A percentile compares a stretch with the other conserved stretches of the same genome.
Conservation (phyloP, 2,888 invertebrate species). For the Mimumesa dahlbomi region DNA sequence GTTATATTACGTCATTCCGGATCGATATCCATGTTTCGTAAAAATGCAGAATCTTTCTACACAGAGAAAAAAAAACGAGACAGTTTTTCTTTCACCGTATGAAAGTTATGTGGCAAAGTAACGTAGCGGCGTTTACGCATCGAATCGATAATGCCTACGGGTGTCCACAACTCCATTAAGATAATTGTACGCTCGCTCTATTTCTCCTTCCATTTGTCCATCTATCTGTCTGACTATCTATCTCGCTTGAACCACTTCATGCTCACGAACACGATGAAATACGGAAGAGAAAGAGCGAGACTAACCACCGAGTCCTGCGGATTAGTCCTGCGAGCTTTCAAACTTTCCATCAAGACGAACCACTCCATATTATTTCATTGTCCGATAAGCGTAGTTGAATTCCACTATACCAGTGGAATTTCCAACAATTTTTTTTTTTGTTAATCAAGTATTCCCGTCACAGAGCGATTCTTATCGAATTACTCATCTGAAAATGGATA, state of each 20-base stretch:
- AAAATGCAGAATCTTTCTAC: not conserved
- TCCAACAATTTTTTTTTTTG: no score
- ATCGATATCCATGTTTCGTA: not conserved
- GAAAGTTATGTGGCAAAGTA: constrained; percentile 9
- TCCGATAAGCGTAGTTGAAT: not conserved
- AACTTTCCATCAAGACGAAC: not conserved
- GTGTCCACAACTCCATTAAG: constrained; percentile 77
- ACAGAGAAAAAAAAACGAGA: not conserved
- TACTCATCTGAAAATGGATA: no score
- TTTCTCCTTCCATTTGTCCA: constrained; percentile 52
- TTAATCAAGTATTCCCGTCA: no score
- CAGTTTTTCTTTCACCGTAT: constrained; percentile 3
- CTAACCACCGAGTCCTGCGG: constrained; percentile 9
- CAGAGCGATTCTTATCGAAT: no score
- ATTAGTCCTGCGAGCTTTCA: constrained; percentile 4
- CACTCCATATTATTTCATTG: not conserved
- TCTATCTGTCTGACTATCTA: constrained; percentile 32
- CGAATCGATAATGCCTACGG: constrained; percentile 73
- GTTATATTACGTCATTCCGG: no score
- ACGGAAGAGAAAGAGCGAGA: constrained; percentile 8
- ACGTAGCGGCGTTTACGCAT: constrained; percentile 32
- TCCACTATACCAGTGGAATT: not conserved
- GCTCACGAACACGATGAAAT: constrained; percentile 2
- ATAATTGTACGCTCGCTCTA: constrained; percentile 72
- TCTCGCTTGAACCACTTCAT: constrained; percentile 14